Base-by-base conservation (phyloP, 2,797 vertebrate genomes). In the Gymnocypris eckloni region DNA sequence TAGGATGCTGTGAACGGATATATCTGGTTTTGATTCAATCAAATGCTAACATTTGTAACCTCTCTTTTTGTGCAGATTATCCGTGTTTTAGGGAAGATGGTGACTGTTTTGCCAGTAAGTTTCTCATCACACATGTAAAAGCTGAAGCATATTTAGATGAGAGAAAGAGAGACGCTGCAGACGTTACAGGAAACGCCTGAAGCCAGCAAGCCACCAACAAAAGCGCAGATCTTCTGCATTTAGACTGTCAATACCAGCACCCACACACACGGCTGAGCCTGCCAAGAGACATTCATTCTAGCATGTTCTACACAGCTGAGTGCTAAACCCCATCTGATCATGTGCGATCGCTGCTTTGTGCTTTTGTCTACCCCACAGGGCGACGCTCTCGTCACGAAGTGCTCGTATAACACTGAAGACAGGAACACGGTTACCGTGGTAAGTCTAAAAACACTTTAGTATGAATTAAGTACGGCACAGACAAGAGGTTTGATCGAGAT, bases 341-440 rank as follows among this genome's bases (percentile, higher is more conserved):
- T 70, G 25, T 84, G 56, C 80, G 81, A 87, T 84, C 64, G 87
- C n/a, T 86, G 59, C 41, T 77, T 39, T 86, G 79, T 75, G 71
- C 18, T 10, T 86, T 45, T 79, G 56, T 81, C 45, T 64, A 28
- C 22, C 41, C 86, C 84, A 79, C 91, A 99, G 98, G 97, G 98
- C 0, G 98, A 99, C 0, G 94, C 95, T 69, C 96, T 99, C 25
- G 90, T 97, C 89, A 99, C 98, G 0, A 97, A 96, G 81, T 99
- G 98, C 25, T 95, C 94, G 0, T 99, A 96, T 87, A 97, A 97
- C 95, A 99, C 98, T 0, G 93, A 96, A 85, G 95, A 97, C 64
- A 92, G 96, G 88, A 92, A 54, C 79, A 86, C 83, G 89, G 95
- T 93, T 18, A 99, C 98, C 0, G 96, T 99, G 97, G 98, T 98